phyloP scores from a whole-genome alignment of 2,113 vertebrate genomes.

The Aphyosemion australe region DNA sequence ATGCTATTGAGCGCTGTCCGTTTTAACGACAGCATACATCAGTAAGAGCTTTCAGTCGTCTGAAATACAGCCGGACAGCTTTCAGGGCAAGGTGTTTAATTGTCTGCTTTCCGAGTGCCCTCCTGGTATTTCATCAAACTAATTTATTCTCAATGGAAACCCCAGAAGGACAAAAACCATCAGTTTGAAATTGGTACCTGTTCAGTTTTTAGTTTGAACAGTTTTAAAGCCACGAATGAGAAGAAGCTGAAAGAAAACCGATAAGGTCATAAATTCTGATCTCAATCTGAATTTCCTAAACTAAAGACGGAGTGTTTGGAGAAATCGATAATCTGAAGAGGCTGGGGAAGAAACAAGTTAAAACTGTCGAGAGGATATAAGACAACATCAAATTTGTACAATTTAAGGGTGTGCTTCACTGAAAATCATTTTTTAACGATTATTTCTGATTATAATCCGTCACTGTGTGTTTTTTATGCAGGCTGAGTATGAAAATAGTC shows the following conservation, averaged over 20 bases:
- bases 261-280: constrained; percentile 63
- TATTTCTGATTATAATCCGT: too few species aligned
- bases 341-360: constrained; percentile 34
- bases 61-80: constrained; percentile 45
- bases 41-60: constrained; percentile 50
- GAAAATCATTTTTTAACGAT: too few species aligned
- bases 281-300: constrained; percentile 51
- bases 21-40: constrained; percentile 59
- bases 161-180: constrained; percentile 56
- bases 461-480: too few species aligned
- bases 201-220: background rate
- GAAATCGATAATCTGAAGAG: constrained; percentile 61
- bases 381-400: constrained; percentile 53
- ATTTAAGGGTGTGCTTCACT: too few species aligned
- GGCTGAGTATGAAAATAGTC: too few species aligned
- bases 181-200: constrained; percentile 64
- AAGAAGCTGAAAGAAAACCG: constrained; percentile 37
- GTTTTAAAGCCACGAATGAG: constrained; percentile 23
- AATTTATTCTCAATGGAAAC: constrained; percentile 66
- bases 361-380: constrained; percentile 47
- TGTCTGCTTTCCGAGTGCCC: constrained; percentile 50
- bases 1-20: constrained; percentile 45
- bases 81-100: constrained; percentile 65
- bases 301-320: constrained; percentile 39
- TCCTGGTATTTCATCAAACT: constrained; percentile 65